Percentiles rank a stretch among this genome's conserved stretches.
Conservation (phyloP, 2,113 vertebrate genomes). For the Agapornis roseicollis region DNA sequence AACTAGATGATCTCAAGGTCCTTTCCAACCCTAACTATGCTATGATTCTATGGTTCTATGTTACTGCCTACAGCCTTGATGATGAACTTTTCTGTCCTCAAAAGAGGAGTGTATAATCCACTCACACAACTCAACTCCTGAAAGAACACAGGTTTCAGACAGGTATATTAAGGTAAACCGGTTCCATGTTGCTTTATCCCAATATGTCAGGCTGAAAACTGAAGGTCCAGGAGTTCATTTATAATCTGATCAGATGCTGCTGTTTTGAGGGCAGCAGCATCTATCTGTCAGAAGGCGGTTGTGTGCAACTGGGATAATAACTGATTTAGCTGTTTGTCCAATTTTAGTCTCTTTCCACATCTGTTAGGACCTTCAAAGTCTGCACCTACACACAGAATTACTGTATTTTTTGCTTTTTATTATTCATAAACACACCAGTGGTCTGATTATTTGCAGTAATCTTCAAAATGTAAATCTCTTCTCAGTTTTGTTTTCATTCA, state of each 20-base stretch:
- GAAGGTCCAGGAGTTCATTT: slow-evolving; percentile 30
- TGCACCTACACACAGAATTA: not conserved
- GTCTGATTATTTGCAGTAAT: not conserved
- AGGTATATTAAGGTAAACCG: not conserved
- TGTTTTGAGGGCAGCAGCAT: slow-evolving; percentile 7
- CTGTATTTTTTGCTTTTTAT: not conserved
- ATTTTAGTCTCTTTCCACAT: not conserved
- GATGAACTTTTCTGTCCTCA: not conserved
- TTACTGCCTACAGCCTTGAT: not conserved
- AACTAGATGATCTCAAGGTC: too few relatives aligned
- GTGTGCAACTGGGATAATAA: not conserved
- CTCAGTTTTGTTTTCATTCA: not conserved
- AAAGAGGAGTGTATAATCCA: not conserved
- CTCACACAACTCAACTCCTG: not conserved
- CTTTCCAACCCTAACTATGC: too few relatives aligned
- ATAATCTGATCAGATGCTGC: not conserved
- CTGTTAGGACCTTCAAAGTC: not conserved
- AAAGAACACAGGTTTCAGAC: not conserved
- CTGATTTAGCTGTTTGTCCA: not conserved
- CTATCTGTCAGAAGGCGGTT: slow-evolving; percentile 29
- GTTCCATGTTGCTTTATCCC: not conserved
- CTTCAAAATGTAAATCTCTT: not conserved
- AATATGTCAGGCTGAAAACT: not conserved
- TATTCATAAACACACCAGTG: not conserved
- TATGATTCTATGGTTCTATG: too few relatives aligned